Percentiles rank a stretch among this genome's conserved stretches.
Evolutionary conservation across 2,888 invertebrate genomes (phyloP).

Genomic region (Perizoma flavofasciatum): DNA sequence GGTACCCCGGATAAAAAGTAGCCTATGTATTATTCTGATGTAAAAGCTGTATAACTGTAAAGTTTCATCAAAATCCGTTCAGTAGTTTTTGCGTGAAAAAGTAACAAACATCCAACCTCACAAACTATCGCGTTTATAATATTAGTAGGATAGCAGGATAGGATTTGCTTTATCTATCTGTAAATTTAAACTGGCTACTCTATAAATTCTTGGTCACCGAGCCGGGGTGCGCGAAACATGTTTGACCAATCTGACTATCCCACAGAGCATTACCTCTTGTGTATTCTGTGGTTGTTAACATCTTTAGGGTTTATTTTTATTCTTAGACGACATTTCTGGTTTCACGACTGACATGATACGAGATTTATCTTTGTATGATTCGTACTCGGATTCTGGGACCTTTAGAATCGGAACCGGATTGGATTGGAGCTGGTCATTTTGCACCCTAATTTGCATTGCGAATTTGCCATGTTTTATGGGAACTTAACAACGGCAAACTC

Average conservation of each 20-base stretch:
- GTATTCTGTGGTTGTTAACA: conserved; percentile 17
- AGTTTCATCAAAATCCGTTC: too few species aligned
- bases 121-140: too few species aligned
- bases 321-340: conserved; percentile 26
- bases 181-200: too few species aligned
- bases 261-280: conserved; percentile 36
- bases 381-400: conserved; percentile 16
- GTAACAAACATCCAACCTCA: too few species aligned
- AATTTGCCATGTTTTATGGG: conserved; percentile 28
- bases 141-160: too few species aligned
- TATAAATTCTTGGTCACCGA: too few species aligned
- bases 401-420: conserved; percentile 19
- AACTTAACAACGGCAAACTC: conserved; percentile 21
- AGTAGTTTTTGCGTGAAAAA: too few species aligned
- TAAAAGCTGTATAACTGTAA: too few species aligned
- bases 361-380: conserved; percentile 31
- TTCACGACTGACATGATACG: conserved; percentile 36
- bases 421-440: conserved; percentile 22
- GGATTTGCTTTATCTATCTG: too few species aligned
- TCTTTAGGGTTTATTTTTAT: not conserved
- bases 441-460: conserved; percentile 27
- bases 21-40: too few species aligned
- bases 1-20: too few species aligned
- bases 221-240: not conserved
- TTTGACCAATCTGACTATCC: conserved; percentile 5